Evolutionary conservation across 2,797 vertebrate species (phyloP).

Genomic region (Phataginus tricuspis): DNA sequence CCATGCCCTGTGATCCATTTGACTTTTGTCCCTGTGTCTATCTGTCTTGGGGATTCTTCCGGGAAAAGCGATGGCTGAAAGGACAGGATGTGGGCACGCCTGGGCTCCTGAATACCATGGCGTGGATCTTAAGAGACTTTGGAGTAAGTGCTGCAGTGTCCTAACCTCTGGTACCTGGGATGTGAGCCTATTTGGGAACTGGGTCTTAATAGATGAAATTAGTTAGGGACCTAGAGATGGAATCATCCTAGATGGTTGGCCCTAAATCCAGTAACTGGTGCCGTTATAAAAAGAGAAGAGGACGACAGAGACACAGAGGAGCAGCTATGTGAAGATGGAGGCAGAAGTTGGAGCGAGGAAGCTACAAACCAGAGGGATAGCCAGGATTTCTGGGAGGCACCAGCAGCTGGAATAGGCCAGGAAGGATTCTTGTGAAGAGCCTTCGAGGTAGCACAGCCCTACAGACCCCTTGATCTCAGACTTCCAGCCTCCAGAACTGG

Average conservation of each 20-base stretch:
- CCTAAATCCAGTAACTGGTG: no score
- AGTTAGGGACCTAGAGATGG: background rate
- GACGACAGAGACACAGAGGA: no score
- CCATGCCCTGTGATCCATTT: background rate
- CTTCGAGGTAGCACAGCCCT: background rate
- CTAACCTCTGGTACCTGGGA: background rate
- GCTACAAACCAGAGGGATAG: background rate
- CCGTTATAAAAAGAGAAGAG: background rate
- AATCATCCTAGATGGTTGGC: background rate
- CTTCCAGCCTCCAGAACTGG: background rate
- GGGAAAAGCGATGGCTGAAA: background rate
- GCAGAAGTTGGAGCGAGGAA: fast-evolving
- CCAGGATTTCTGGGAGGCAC: background rate
- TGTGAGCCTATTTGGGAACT: background rate
- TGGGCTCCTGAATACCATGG: background rate
- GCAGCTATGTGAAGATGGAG: fast-evolving
- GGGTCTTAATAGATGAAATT: background rate
- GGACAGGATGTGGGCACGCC: background rate
- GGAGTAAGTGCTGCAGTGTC: background rate
- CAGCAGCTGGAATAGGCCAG: background rate
- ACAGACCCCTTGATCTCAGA: background rate
- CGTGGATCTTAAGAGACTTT: background rate
- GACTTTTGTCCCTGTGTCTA: background rate
- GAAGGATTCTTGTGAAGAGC: background rate
- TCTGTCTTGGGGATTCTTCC: background rate